Percentiles rank a stretch among this genome's conserved stretches.
Evolutionary conservation across 2,113 vertebrate species (phyloP).

Genomic region (Podarcis cretensis): DNA sequence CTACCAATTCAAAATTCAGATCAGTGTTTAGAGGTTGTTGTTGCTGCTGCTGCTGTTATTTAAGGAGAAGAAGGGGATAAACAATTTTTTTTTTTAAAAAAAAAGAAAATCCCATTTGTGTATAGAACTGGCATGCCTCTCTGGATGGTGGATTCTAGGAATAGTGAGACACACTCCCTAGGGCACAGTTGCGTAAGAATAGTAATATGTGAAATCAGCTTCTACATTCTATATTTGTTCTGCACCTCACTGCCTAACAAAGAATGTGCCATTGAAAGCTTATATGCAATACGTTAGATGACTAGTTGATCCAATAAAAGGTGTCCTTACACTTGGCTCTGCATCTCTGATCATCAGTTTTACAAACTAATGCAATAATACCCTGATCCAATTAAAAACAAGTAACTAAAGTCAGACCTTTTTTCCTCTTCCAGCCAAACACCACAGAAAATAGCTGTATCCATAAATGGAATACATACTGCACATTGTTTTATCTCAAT

Average conservation of each 20-base stretch:
- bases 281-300: neutral
- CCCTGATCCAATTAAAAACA: neutral
- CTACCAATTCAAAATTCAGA: neutral
- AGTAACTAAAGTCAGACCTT: neutral
- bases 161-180: neutral
- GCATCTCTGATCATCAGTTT: neutral
- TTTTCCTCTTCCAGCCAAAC: neutral
- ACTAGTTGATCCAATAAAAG: neutral
- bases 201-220: neutral
- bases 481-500: neutral
- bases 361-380: neutral
- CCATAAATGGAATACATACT: neutral
- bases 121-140: neutral
- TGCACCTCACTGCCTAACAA: neutral
- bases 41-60: neutral
- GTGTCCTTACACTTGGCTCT: neutral
- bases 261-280: neutral
- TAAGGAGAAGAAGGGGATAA: too few species aligned
- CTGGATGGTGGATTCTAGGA: neutral
- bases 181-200: neutral
- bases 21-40: neutral
- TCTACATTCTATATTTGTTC: neutral
- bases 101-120: neutral
- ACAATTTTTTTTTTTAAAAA: neutral
- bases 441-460: neutral